Percentiles rank a stretch among this genome's conserved stretches.
Evolutionary conservation across 2,888 invertebrate species (phyloP).

Genomic region (Cistogaster globosa): DNA sequence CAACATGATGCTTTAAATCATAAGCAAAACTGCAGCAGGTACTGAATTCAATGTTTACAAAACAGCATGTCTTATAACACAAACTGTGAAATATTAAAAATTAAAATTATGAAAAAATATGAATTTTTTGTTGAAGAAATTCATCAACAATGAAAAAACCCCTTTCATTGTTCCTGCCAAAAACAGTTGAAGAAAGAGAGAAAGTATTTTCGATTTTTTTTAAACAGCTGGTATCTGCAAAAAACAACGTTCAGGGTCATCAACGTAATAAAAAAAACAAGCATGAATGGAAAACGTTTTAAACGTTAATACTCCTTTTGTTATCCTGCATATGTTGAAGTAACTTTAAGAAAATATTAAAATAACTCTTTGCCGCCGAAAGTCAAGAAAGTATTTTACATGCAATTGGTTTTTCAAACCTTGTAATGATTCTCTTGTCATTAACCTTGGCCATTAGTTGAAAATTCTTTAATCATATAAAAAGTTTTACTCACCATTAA

Average conservation of each 20-base stretch:
- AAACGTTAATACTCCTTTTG: background rate
- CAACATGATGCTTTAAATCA: background rate
- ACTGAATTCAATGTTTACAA: conserved; percentile 17
- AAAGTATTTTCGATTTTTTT: conserved; percentile 42
- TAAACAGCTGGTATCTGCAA: conserved; percentile 48
- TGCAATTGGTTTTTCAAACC: conserved; percentile 19
- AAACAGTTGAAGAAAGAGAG: conserved; percentile 47
- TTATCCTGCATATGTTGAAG: background rate
- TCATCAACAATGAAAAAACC: conserved; percentile 45
- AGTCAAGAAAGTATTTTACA: conserved; percentile 61
- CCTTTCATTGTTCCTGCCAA: conserved; percentile 20
- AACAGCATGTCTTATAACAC: conserved; percentile 58
- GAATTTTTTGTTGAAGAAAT: conserved; percentile 29
- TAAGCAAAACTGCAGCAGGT: conserved; percentile 26
- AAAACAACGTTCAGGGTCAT: conserved; percentile 54
- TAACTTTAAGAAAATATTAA: conserved; percentile 21
- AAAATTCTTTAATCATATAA: conserved; percentile 73
- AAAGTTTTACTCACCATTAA: conserved; percentile 88
- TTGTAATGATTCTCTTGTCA: conserved; percentile 74
- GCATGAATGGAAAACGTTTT: background rate
- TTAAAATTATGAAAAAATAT: conserved; percentile 44
- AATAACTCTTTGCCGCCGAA: conserved; percentile 47
- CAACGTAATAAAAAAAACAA: conserved; percentile 7
- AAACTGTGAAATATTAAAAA: conserved; percentile 38
- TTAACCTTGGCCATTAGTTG: conserved; percentile 59